phyloP scores from a whole-genome alignment of 2,888 invertebrate species.

The Tortricodes alternella region DNA sequence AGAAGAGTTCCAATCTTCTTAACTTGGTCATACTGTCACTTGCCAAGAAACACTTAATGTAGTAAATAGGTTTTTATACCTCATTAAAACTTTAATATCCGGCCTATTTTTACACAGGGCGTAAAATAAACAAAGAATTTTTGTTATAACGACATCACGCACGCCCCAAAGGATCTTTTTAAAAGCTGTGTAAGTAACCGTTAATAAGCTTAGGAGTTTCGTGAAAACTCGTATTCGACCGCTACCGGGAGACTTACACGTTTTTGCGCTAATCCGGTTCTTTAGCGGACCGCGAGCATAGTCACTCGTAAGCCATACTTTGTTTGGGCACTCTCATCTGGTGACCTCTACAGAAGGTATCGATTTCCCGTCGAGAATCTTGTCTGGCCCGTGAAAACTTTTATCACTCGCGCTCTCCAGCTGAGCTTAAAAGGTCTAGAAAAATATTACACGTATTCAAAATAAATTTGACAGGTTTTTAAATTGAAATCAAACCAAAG shows the following conservation, averaged over 20 bases:
- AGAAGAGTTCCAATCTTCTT: too few species aligned
- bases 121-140: slow-evolving; percentile 5
- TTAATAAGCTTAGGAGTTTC: slow-evolving; percentile 8
- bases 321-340: background rate
- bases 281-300: background rate
- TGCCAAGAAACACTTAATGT: background rate
- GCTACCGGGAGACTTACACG: slow-evolving; percentile 15
- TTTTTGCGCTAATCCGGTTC: slow-evolving; percentile 14
- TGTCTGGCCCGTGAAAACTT: too few species aligned
- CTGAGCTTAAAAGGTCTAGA: too few species aligned
- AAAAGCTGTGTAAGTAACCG: slow-evolving; percentile 13
- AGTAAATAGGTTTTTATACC: background rate
- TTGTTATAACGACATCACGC: slow-evolving; percentile 13
- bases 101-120: background rate
- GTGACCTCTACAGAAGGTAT: too few species aligned
- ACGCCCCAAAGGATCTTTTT: slow-evolving; percentile 15
- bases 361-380: too few species aligned
- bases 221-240: slow-evolving; percentile 5
- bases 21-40: background rate
- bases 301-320: background rate
- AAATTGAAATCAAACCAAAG: too few species aligned
- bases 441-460: too few species aligned
- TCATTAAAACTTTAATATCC: background rate
- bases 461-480: too few species aligned
- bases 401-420: too few species aligned